Evolutionary conservation across 2,113 vertebrate species (phyloP), one percentile per base, ranked within the genome.

Genomic region (Donacobius atricapilla): DNA sequence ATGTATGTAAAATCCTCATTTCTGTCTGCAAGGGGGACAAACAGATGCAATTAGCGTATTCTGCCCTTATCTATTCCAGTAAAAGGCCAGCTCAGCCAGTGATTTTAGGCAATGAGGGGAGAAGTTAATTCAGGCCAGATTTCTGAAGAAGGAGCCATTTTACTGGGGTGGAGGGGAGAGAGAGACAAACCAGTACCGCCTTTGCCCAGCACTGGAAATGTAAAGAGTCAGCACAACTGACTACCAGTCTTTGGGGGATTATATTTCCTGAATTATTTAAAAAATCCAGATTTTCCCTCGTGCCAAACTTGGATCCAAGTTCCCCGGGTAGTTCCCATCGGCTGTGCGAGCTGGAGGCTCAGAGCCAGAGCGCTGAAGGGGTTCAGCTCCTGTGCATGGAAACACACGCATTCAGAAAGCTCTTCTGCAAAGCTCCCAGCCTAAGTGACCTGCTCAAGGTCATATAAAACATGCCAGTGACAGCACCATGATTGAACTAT

Each of bases 361-460:
- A 18, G 87, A 78, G 60, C 53, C 0, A 0, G 61, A 31, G 58
- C 63, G 5, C 30, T 33, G 63, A 77, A 60, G 57, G 65, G 53
- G 75, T 82, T 76, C 91, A 56, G 80, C 61, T 87, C 48, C 69
- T 35, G 3, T 75, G 65, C 72, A 70, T 56, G 79, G 68, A 37
- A 93, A 75, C 31, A 44, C 53, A 51, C 1, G 48, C 93, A 79
- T 91, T 95, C 57, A 50, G 69, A 94, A 72, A 84, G 57, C 89
- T 91, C 57, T 87, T 89, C 66, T 61, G 81, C 69, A 87, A 71
- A 94, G 69, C 39, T 76, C 53, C 40, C 77, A 69, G 93, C 65
- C 73, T 71, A 40, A 93, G 91, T 63, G 93, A 96, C 94, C 93
- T 82, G 81, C 81, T 79, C 93, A 95, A 95, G 93, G 94, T 96